A percentile compares a stretch with the other conserved stretches of the same genome.
Conservation (phyloP, 2,113 vertebrate species). For the Ranitomeya imitator region DNA sequence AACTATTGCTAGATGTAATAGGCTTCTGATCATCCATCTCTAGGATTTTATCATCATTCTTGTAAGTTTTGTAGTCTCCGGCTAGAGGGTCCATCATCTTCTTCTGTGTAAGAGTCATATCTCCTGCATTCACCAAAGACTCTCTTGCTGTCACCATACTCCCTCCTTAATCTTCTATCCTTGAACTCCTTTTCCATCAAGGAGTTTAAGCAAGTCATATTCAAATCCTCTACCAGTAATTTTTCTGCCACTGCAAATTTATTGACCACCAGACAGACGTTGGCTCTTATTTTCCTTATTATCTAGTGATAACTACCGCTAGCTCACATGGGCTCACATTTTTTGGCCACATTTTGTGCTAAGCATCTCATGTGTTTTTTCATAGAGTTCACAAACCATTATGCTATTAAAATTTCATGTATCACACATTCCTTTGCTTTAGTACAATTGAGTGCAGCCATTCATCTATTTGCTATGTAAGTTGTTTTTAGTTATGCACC, state of each 20-base stretch:
- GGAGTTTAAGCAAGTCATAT: slow-evolving; percentile 81
- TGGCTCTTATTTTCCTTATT: slow-evolving; percentile 89
- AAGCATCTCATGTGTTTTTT: too few relatives aligned
- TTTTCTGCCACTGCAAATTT: slow-evolving; percentile 91
- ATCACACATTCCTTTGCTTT: too few relatives aligned
- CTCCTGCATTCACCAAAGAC: slow-evolving; percentile 92
- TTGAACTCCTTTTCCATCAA: slow-evolving; percentile 86
- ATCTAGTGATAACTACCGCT: too few relatives aligned
- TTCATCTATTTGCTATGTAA: too few relatives aligned
- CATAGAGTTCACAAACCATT: too few relatives aligned
- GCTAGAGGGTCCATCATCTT: slow-evolving; percentile 94
- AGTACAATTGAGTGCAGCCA: too few relatives aligned
- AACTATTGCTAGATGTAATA: too few relatives aligned
- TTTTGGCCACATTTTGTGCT: too few relatives aligned
- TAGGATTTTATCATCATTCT: slow-evolving; percentile 95
- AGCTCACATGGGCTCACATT: too few relatives aligned
- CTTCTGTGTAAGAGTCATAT: slow-evolving; percentile 95
- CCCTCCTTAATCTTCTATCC: slow-evolving; percentile 95
- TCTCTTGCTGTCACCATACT: slow-evolving; percentile 91
- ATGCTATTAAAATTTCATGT: too few relatives aligned
- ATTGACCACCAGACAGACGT: slow-evolving; percentile 82
- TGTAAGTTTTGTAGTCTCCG: slow-evolving; percentile 96
- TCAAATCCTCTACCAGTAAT: slow-evolving; percentile 88
- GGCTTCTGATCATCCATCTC: slow-evolving; percentile 78
- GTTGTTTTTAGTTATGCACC: too few relatives aligned